Conservation (phyloP, 2,113 vertebrate species). For the Dicentrarchus labrax region DNA sequence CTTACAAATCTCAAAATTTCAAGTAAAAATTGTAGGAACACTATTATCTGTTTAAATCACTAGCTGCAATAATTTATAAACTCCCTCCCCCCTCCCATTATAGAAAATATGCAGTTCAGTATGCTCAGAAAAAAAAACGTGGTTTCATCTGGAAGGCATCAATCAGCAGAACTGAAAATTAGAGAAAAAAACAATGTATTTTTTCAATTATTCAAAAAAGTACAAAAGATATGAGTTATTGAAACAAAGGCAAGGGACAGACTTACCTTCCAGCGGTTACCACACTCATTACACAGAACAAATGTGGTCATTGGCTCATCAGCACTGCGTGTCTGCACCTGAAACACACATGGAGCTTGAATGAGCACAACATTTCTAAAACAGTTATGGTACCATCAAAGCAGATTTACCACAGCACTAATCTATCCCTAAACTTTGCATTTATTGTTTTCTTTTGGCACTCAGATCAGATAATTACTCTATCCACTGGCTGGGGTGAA, state of each 20-base stretch:
- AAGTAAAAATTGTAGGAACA: constrained; percentile 73
- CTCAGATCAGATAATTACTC: background rate
- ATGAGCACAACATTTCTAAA: background rate
- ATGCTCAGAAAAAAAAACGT: background rate
- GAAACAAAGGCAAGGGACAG: background rate
- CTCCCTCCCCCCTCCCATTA: constrained; percentile 19
- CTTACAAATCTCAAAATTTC: constrained; percentile 68
- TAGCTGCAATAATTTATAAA: constrained; percentile 61
- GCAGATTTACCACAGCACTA: background rate
- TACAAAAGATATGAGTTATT: background rate
- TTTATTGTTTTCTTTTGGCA: background rate
- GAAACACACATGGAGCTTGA: constrained; percentile 40
- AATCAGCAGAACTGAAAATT: constrained; percentile 87
- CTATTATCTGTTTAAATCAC: constrained; percentile 51
- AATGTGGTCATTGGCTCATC: constrained; percentile 99
- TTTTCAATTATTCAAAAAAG: background rate
- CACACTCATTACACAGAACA: constrained; percentile 97
- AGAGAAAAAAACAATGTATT: constrained; percentile 9
- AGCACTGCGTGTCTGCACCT: constrained; percentile 97
- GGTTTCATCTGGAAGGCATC: constrained; percentile 61
- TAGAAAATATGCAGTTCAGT: constrained; percentile 56
- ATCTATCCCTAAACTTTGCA: background rate
- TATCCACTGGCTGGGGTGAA: background rate
- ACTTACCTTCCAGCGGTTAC: constrained; percentile 98
- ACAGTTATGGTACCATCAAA: background rate